A percentile compares a stretch with the other conserved stretches of the same genome.
Evolutionary conservation across 2,797 vertebrate genomes (phyloP).

Genomic region (Nasua narica): DNA sequence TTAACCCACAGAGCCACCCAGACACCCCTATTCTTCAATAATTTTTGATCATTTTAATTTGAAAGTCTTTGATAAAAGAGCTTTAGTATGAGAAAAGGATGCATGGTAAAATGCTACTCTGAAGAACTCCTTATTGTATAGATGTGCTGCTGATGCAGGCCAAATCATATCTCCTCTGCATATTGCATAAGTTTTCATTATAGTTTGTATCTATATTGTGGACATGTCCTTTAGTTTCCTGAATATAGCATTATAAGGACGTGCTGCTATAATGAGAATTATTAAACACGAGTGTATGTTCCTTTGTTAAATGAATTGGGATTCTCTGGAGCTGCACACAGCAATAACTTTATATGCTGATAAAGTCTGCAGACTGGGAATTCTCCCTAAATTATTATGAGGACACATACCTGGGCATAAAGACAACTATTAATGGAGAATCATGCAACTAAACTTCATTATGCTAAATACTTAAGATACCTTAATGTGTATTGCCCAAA

Average conservation of each 20-base stretch:
- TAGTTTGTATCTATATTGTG: background rate
- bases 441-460: conserved; percentile 63
- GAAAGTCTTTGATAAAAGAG: background rate
- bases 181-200: background rate
- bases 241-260: background rate
- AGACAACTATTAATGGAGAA: conserved; percentile 59
- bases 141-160: background rate
- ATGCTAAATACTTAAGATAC: conserved; percentile 39
- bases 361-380: background rate
- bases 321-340: background rate
- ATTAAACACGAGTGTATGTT: background rate
- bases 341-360: background rate
- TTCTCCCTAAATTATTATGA: conserved; percentile 50
- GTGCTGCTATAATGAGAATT: background rate
- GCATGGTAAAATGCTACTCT: background rate
- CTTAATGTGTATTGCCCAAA: conserved; percentile 7
- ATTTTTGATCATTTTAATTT: background rate
- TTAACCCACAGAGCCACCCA: too few relatives aligned
- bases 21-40: background rate
- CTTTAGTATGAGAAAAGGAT: background rate
- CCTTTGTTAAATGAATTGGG: background rate
- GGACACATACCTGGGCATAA: conserved; percentile 32
- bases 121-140: background rate
- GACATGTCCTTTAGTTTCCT: background rate
- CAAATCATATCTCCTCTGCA: background rate